phyloP scores from a whole-genome alignment of 2,797 vertebrate species.

The Agapornis canus region DNA sequence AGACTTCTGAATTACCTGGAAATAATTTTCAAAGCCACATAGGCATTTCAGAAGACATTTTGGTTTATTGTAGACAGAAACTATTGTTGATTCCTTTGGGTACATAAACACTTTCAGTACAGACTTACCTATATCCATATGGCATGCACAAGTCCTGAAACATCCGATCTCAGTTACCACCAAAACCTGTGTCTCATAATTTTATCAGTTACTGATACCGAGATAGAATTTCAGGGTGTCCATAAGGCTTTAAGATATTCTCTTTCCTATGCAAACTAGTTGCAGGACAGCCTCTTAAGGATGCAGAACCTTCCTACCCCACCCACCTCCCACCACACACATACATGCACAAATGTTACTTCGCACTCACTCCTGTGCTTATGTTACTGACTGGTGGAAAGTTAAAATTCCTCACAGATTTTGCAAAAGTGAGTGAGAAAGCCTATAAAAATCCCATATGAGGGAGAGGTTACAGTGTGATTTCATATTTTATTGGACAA shows the following conservation, averaged over 20 bases:
- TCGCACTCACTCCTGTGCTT: not conserved
- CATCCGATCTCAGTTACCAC: not conserved
- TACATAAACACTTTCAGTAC: not conserved
- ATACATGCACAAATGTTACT: not conserved
- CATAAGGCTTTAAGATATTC: not conserved
- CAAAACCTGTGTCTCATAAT: not conserved
- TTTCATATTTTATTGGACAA: not conserved
- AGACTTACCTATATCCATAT: not conserved
- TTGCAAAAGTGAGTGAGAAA: not conserved
- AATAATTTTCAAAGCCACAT: constrained; percentile 1
- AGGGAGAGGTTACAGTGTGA: not conserved
- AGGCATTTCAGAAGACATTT: not conserved
- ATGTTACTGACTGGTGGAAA: not conserved
- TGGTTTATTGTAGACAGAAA: not conserved
- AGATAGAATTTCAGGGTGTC: not conserved
- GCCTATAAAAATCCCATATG: not conserved
- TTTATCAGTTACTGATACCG: not conserved
- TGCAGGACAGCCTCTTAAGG: not conserved
- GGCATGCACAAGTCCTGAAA: not conserved
- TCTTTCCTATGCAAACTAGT: not conserved
- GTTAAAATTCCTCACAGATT: not conserved
- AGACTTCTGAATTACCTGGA: not conserved
- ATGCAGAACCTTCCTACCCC: not conserved
- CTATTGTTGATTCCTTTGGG: not conserved
- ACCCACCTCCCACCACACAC: rapidly evolving